These are phyloP conservation scores for Sinonovacula constricta DNA, from an alignment of 1,140 invertebrate genomes.

Conservation along the genomic window DNA sequence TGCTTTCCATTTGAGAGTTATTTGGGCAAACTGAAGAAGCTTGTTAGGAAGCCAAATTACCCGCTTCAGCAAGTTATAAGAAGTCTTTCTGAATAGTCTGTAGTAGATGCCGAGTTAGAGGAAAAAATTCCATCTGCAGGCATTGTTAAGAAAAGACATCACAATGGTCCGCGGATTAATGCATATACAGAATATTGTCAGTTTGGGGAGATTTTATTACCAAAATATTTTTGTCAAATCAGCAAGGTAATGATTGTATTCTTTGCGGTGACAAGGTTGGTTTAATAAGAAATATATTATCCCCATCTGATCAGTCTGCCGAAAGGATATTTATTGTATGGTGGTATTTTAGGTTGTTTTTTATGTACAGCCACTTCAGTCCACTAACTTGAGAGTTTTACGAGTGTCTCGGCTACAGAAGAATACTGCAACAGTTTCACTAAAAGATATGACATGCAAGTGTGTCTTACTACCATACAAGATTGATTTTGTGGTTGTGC, in stretches of 20 bases:
- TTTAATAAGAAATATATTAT: conserved; percentile 2
- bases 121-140: background rate
- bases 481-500: background rate
- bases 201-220: background rate
- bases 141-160: background rate
- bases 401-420: background rate
- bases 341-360: background rate
- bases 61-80: conserved; percentile 29
- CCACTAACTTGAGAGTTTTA: background rate
- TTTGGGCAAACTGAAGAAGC: conserved; percentile 31
- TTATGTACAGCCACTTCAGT: background rate
- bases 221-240: background rate
- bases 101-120: background rate
- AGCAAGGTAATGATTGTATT: conserved; percentile 6
- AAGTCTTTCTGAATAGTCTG: conserved; percentile 27
- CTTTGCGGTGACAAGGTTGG: background rate
- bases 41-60: conserved; percentile 32
- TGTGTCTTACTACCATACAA: conserved; percentile 5
- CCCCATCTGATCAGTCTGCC: background rate
- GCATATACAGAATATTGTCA: background rate
- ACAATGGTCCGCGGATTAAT: background rate
- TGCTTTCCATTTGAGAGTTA: conserved; percentile 51
- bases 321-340: conserved; percentile 2
- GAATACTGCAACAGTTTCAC: background rate
- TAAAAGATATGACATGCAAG: background rate